A percentile compares a stretch with the other conserved stretches of the same genome.
phyloP scores from a whole-genome alignment of 1,140 invertebrate species.

The Nilaparvata lugens region DNA sequence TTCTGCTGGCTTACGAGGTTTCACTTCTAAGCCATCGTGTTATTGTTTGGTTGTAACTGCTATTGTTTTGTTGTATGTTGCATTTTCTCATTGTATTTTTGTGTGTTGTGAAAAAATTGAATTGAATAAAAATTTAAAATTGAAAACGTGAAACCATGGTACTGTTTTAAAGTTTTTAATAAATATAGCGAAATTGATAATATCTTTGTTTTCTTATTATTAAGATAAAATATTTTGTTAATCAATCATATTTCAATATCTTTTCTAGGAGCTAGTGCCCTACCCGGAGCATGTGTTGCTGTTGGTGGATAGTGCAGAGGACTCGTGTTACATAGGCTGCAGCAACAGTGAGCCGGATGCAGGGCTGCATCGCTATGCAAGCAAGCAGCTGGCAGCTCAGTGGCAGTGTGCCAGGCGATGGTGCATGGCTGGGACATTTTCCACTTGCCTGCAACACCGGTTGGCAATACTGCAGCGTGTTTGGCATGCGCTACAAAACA shows the following conservation, averaged over 20 bases:
- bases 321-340: conserved; percentile 30
- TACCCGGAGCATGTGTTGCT: conserved; percentile 35
- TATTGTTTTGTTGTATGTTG: no score
- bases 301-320: conserved; percentile 38
- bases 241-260: background rate
- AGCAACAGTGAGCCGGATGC: conserved; percentile 2
- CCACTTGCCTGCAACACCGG: conserved; percentile 43
- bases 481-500: conserved; percentile 45
- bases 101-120: no score
- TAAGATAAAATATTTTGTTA: no score
- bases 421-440: conserved; percentile 46
- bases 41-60: no score
- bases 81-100: no score
- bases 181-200: no score
- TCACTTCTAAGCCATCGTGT: no score
- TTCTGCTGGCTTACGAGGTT: no score
- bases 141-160: no score
- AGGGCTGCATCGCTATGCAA: conserved; percentile 44
- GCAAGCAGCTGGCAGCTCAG: conserved; percentile 42
- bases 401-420: conserved; percentile 44
- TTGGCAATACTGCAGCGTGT: conserved; percentile 50
- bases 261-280: conserved; percentile 33
- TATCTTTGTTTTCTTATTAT: no score
- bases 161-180: no score
- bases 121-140: no score